Evolutionary conservation across 2,113 vertebrate species (phyloP).

Genomic region (Myrmecobius fasciatus): DNA sequence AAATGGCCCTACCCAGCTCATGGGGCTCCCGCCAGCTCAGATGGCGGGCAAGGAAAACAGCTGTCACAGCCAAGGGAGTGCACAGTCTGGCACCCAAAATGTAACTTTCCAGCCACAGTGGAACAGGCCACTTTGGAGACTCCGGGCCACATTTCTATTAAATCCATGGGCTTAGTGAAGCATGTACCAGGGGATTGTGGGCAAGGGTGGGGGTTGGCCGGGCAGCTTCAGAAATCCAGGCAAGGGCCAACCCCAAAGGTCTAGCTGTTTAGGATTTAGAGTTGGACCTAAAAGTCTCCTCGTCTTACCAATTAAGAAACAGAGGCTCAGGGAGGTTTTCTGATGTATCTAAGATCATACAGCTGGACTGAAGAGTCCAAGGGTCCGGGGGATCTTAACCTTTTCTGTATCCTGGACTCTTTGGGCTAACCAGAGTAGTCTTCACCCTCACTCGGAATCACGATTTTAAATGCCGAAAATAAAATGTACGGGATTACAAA

Average conservation of each 20-base stretch:
- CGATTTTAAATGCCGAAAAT: not conserved
- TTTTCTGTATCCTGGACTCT: not conserved
- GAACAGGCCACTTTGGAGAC: not conserved
- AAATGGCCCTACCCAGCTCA: not conserved
- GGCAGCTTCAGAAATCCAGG: not conserved
- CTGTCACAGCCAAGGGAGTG: conserved; percentile 35
- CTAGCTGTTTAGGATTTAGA: not conserved
- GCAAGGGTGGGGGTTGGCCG: not conserved
- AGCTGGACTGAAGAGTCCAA: not conserved
- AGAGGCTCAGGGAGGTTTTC: not conserved
- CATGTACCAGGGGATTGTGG: not conserved
- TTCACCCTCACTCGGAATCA: not conserved
- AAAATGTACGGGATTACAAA: not conserved
- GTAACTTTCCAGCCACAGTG: conserved; percentile 5
- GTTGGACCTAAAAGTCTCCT: not conserved
- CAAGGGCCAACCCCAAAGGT: not conserved
- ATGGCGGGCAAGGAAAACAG: not conserved
- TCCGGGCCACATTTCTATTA: not conserved
- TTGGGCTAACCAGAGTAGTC: not conserved
- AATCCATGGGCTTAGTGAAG: not conserved
- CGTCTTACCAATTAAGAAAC: not conserved
- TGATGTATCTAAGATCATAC: not conserved
- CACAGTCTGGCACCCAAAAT: not conserved
- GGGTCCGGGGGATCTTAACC: not conserved
- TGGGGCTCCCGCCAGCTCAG: not conserved